Conservation (phyloP, 2,797 vertebrate species). For the Mus caroli region DNA sequence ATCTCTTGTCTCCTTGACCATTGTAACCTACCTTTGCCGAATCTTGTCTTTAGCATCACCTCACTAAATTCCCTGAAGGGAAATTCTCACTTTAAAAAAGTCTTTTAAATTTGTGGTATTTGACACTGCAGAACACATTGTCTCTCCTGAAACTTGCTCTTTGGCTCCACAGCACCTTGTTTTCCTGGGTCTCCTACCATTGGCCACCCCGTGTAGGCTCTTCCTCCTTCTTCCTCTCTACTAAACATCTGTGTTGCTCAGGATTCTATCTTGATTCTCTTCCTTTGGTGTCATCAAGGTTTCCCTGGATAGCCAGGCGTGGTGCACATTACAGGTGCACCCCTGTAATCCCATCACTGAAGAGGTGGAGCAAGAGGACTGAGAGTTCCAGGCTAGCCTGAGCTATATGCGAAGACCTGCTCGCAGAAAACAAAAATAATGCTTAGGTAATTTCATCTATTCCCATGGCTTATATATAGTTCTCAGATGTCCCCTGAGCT, state of each 20-base stretch:
- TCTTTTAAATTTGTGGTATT: not conserved
- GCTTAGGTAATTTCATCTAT: not conserved
- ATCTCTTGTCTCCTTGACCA: not conserved
- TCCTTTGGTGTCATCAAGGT: not conserved
- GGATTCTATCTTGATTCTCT: not conserved
- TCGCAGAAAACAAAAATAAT: not conserved
- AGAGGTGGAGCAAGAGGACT: not conserved
- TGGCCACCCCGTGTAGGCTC: not conserved
- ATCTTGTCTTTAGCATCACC: not conserved
- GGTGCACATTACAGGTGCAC: not conserved
- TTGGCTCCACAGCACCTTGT: not conserved
- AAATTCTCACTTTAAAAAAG: not conserved
- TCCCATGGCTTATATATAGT: not conserved
- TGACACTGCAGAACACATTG: not conserved
- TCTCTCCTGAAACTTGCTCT: constrained; percentile 14
- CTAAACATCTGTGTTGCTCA: not conserved
- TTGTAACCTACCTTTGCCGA: not conserved
- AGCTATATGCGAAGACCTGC: not conserved
- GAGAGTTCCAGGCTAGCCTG: not conserved
- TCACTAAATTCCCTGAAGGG: constrained; percentile 5
- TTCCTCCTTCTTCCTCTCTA: not conserved
- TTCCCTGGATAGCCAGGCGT: not conserved
- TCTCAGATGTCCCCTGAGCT: constrained; percentile 1
- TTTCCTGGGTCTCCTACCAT: not conserved
- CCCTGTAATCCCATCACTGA: not conserved